phyloP scores from a whole-genome alignment of 2,888 invertebrate genomes.

The Myathropa florea region DNA sequence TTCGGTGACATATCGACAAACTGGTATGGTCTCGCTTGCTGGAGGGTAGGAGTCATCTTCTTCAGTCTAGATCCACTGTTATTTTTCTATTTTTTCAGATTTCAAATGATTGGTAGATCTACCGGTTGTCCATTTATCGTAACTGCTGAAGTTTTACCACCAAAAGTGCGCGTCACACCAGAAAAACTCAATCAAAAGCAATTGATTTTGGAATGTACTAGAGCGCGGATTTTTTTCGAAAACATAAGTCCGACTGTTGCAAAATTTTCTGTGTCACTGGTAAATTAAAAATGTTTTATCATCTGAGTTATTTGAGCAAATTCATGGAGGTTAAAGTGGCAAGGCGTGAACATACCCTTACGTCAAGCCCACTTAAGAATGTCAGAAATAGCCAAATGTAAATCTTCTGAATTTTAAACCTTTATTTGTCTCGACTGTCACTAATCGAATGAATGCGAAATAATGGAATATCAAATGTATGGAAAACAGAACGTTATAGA shows the following conservation, averaged over 20 bases:
- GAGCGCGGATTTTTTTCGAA: slow-evolving; percentile 74
- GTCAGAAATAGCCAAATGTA: no score
- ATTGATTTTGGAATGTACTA: slow-evolving; percentile 72
- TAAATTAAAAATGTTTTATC: slow-evolving; percentile 57
- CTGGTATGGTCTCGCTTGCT: slow-evolving; percentile 72
- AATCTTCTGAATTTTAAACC: no score
- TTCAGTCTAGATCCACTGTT: neutral
- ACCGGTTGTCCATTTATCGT: slow-evolving; percentile 74
- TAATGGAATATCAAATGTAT: no score
- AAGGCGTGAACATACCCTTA: no score
- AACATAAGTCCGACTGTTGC: slow-evolving; percentile 76
- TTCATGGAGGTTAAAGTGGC: no score
- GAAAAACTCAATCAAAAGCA: slow-evolving; percentile 65
- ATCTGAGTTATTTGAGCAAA: no score
- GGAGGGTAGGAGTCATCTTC: slow-evolving; percentile 73
- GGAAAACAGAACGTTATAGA: no score
- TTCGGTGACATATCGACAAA: slow-evolving; percentile 72
- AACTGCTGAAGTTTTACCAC: slow-evolving; percentile 74
- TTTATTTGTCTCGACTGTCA: no score
- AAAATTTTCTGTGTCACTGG: slow-evolving; percentile 74
- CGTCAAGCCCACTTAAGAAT: no score
- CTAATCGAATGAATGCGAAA: no score
- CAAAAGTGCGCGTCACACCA: slow-evolving; percentile 73
- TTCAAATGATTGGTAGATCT: slow-evolving; percentile 75
- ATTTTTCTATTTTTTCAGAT: slow-evolving; percentile 44